Evolutionary conservation across 1,140 invertebrate species (phyloP).

Genomic region (Hetaerina americana): DNA sequence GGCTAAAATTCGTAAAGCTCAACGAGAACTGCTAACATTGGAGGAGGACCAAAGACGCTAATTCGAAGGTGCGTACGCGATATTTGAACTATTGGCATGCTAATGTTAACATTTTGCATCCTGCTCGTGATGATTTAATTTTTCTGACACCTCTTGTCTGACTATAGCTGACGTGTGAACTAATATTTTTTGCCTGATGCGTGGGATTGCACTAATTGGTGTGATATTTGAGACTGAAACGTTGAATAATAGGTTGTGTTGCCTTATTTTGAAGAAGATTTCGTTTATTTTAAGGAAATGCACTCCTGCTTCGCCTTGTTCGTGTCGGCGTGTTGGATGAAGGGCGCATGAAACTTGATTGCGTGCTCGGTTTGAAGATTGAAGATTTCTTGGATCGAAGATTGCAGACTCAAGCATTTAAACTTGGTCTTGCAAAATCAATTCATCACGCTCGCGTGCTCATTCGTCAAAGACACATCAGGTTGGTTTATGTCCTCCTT

Average conservation of each 20-base stretch:
- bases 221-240: too few relatives aligned
- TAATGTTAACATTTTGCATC: conserved; percentile 10
- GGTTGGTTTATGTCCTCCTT: too few relatives aligned
- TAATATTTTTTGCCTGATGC: not conserved
- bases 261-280: too few relatives aligned
- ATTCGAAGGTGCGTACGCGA: conserved; percentile 83
- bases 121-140: conserved; percentile 30
- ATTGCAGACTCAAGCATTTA: conserved; percentile 97
- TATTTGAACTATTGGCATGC: not conserved
- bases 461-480: conserved; percentile 96
- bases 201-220: not conserved
- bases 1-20: conserved; percentile 98
- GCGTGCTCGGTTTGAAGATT: conserved; percentile 93
- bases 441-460: conserved; percentile 98
- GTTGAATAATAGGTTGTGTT: too few relatives aligned
- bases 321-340: conserved; percentile 96
- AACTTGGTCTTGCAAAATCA: conserved; percentile 95
- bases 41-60: conserved; percentile 94
- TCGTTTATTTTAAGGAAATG: conserved; percentile 65
- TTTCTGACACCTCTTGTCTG: conserved; percentile 70
- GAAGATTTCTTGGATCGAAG: conserved; percentile 99
- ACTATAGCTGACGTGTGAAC: conserved; percentile 32
- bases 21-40: conserved; percentile 91
- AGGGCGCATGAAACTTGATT: conserved; percentile 98
- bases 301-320: conserved; percentile 90